Conservation (phyloP, 2,113 vertebrate genomes). For the cattle (Bos taurus) region ARS-UCD2.0 NC_037346.1:63082501-63083000, state of each 20-base stretch:
- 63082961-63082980: background rate
- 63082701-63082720: background rate
- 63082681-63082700: background rate
- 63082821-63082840: fast-evolving
- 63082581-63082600: background rate
- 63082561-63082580: background rate
- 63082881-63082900: too few species aligned
- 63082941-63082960: background rate
- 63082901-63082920: background rate
- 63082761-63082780: background rate
- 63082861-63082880: background rate
- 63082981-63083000: background rate
- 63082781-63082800: background rate
- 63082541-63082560: background rate
- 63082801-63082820: too few species aligned
- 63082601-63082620: background rate
- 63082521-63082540: background rate
- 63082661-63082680: background rate
- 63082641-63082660: background rate
- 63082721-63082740: background rate
- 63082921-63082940: background rate
- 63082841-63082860: background rate
- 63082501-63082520: background rate
- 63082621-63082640: fast-evolving
- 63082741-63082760: fast-evolving